Evolutionary conservation across 1,140 invertebrate genomes (phyloP), one percentile per base, ranked within the genome.

Genomic region (Physella acuta): DNA sequence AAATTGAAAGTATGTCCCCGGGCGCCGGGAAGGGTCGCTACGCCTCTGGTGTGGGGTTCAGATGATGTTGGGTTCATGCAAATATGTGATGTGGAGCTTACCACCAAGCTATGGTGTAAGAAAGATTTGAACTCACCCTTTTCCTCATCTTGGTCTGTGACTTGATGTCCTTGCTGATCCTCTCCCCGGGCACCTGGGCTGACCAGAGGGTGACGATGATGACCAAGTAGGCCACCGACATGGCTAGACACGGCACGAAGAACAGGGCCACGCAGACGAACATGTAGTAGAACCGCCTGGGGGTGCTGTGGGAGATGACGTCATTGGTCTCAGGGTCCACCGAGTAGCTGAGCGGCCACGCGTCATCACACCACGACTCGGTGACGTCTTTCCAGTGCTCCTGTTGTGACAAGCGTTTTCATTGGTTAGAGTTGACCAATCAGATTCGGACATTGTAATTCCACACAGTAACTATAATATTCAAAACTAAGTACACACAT

Each of bases 191-290:
- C n/a, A 77, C 73, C 56, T 78, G 72, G 3, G 77, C 75, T n/a
- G 75, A 72, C 76, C 80, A 81, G 28, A 84, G 73, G 31, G 83
- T 85, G 68, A 81, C 78, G 31, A 87, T 86, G 44, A 88, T 86
- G 52, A 87, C 67, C 14, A 75, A 63, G 73, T 88, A 88, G 4
- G 86, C 85, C 14, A 82, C 75, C 0, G 81, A 68, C 87, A 88
- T 88, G 20, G 87, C 78, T 16, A 83, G 39, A 17, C 87, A 82
- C 0, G 87, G 87, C 36, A 87, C 66, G 74, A 87, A 87, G 79
- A 86, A 88, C n/a, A 88, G 71, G 0, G 84, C 81, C 14, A 86
- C 73, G 20, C 84, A 81, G 17, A 87, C 78, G 61, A 85, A 79
- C 30, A 84, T 83, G 73, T 86, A 87, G 73, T 87, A 88, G 11